Evolutionary conservation across 2,113 vertebrate species (phyloP), one percentile per base, ranked within the genome.

Genomic region (Lepisosteus osseus): DNA sequence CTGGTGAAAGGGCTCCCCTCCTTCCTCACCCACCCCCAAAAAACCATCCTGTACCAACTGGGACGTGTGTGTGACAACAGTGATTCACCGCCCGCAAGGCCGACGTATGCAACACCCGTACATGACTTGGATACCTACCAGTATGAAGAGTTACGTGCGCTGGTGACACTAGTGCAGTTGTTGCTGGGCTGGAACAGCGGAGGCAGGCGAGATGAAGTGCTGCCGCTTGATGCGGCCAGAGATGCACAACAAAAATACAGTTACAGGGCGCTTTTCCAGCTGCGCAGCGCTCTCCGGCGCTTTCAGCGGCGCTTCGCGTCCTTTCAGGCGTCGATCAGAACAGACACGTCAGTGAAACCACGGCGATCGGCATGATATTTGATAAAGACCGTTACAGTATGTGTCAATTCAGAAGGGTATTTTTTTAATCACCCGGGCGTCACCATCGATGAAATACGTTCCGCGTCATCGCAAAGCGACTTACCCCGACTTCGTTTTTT

Each of bases 381-480:
- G 9, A 51, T 9, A 51, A 51, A 51, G 47, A 51, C 47, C 47
- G 47, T 51, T 51, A 51, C 47, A 51, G 47, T 51, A 6, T 51
- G 47, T 5, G 47, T 5, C 5, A 51, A 51, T 51, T 51, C 9
- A 9, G 9, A 51, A 51, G 47, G 47, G 5, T 82, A 82, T 81
- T 87, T 68, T 86, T 88, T 88, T 86, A 85, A 89, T 85, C 57
- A 82, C 86, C 85, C 86, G 85, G 76, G 89, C 90, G 89, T 91
- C 89, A 88, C 86, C 84, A 80, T 90, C 84, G 86, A 80, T 89
- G 85, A 76, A 80, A 80, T 86, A 84, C 89, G 86, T 80, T 67
- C 55, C 80, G 88, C 91, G 90, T 93, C 91, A 93, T 90, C 85
- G 82, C 70, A 61, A 79, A 68, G 91, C 90, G 90, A 93, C 90